Percentiles rank a stretch among this genome's conserved stretches.
These are phyloP conservation scores for Orussus abietinus DNA, from an alignment of 1,140 invertebrate genomes.

Conservation along the genomic window DNA sequence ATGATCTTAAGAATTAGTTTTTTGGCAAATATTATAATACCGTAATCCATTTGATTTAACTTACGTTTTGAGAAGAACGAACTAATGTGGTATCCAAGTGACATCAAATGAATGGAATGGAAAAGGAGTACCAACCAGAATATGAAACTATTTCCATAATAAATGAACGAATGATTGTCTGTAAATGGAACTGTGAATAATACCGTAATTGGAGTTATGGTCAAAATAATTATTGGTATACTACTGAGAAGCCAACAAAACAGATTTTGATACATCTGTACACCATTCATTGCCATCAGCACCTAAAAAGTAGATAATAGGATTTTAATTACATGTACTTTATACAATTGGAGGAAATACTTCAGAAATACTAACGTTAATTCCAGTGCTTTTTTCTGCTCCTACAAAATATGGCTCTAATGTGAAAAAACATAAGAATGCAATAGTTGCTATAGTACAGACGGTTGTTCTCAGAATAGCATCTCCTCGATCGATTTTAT, in stretches of 20 bases:
- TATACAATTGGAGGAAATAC: neutral
- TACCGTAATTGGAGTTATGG: constrained; percentile 35
- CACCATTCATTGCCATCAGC: constrained; percentile 49
- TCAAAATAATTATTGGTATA: constrained; percentile 34
- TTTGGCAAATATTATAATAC: too few relatives aligned
- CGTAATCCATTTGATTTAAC: too few relatives aligned
- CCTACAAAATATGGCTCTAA: constrained; percentile 39
- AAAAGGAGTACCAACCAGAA: constrained; percentile 43
- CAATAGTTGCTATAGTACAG: constrained; percentile 31
- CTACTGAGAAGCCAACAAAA: constrained; percentile 45
- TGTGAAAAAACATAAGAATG: constrained; percentile 44
- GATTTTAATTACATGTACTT: neutral
- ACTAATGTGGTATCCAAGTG: constrained; percentile 45
- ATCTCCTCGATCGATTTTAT: constrained; percentile 32
- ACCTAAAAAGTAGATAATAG: constrained; percentile 25
- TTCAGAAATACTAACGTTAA: constrained; percentile 38
- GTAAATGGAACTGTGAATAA: constrained; percentile 40
- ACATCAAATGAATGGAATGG: constrained; percentile 37
- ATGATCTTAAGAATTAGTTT: too few relatives aligned
- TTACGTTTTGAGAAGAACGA: constrained; percentile 44
- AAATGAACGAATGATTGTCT: constrained; percentile 34
- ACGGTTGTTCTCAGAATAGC: constrained; percentile 27
- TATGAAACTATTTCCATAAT: constrained; percentile 45
- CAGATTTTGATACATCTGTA: constrained; percentile 39
- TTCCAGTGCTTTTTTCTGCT: constrained; percentile 46